These are phyloP conservation scores for Amphipoea oculea DNA, from an alignment of 2,888 invertebrate genomes.

Conservation along the genomic window DNA sequence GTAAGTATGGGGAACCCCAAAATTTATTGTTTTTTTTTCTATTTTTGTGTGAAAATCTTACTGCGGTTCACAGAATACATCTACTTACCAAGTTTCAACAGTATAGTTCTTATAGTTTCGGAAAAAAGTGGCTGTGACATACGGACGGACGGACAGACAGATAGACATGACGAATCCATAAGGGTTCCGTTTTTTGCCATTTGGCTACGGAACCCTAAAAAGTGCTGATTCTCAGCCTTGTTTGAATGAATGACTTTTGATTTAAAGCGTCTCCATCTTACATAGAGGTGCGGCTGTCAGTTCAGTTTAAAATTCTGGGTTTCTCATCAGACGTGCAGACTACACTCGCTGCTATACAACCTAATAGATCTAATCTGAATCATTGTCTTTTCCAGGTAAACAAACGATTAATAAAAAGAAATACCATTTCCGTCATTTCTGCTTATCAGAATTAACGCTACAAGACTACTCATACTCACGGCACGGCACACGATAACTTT, in stretches of 20 bases:
- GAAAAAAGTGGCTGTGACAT: no score
- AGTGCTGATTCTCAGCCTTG: no score
- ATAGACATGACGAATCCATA: no score
- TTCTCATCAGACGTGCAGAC: background rate
- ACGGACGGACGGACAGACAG: no score
- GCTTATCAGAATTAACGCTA: conserved; percentile 34
- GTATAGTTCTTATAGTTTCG: no score
- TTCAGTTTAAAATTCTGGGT: background rate
- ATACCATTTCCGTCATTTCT: conserved; percentile 3
- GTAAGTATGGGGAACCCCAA: no score
- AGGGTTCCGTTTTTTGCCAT: no score
- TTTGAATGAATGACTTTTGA: background rate
- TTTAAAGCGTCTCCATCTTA: background rate
- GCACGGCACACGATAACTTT: conserved; percentile 10
- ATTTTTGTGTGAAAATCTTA: no score
- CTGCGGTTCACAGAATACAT: no score
- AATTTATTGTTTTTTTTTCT: no score
- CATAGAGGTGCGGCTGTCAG: background rate
- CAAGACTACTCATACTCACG: conserved; percentile 4
- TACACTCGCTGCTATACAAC: background rate
- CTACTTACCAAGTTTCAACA: no score
- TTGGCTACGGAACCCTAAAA: no score
- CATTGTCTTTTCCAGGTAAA: conserved; percentile 12
- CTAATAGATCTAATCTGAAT: background rate
- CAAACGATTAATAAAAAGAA: conserved; percentile 2